phyloP scores from a whole-genome alignment of 1,140 invertebrate genomes.

The Drosophila elegans region DNA sequence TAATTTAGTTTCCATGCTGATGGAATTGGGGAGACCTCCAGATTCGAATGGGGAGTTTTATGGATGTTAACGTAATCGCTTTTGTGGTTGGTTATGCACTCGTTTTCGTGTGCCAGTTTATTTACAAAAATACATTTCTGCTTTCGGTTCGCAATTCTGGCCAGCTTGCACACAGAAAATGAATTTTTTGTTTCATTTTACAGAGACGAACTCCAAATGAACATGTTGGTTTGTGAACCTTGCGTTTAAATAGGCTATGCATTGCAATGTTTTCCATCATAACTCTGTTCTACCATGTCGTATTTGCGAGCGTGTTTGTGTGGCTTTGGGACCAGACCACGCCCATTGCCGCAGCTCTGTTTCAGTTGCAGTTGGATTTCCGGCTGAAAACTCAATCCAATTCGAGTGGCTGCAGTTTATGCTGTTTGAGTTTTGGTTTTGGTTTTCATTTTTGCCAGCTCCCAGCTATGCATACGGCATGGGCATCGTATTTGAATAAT shows the following conservation, averaged over 20 bases:
- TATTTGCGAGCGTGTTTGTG: constrained; percentile 7
- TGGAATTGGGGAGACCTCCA: constrained; percentile 5
- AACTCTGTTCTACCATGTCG: constrained; percentile 36
- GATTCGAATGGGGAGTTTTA: constrained; percentile 24
- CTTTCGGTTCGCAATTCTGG: constrained; percentile 35
- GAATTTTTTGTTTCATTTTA: constrained; percentile 7
- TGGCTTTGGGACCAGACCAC: constrained; percentile 12
- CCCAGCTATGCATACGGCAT: constrained; percentile 42
- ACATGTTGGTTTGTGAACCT: constrained; percentile 19
- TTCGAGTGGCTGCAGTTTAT: constrained; percentile 71
- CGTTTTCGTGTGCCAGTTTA: constrained; percentile 20
- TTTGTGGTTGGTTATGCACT: constrained; percentile 34
- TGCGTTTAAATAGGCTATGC: constrained; percentile 11
- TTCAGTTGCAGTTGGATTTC: constrained; percentile 24
- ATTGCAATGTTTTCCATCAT: constrained; percentile 33
- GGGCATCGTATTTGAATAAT: constrained; percentile 67
- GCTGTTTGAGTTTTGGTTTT: constrained; percentile 67
- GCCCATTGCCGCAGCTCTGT: not conserved
- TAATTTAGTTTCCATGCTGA: constrained; percentile 30
- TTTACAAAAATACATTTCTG: constrained; percentile 10
- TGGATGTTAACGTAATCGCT: constrained; percentile 61
- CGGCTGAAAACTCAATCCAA: constrained; percentile 58
- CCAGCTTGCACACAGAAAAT: constrained; percentile 8
- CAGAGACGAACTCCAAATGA: constrained; percentile 15
- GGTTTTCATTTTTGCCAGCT: constrained; percentile 50